Conservation (phyloP, 1,140 invertebrate species). For the Leptonema lineaticorne region DNA sequence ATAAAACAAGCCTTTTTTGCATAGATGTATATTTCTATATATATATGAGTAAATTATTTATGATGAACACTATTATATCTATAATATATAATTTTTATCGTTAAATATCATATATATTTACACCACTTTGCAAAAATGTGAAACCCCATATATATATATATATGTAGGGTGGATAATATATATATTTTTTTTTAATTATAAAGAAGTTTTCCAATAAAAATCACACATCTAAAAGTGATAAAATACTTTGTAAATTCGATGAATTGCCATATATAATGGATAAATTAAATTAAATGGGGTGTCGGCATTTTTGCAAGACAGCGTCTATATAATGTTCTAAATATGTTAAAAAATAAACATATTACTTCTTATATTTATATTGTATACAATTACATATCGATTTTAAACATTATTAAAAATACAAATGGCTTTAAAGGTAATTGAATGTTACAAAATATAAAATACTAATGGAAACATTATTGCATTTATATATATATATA, state of each 20-base stretch:
- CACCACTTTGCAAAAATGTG: too few species aligned
- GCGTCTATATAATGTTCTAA: conserved; percentile 40
- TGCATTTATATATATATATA: too few species aligned
- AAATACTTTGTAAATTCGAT: too few species aligned
- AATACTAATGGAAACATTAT: too few species aligned
- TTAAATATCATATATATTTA: conserved; percentile 21
- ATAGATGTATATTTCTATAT: conserved; percentile 34
- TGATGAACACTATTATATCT: conserved; percentile 42
- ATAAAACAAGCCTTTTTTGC: background rate
- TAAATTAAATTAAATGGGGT: too few species aligned
- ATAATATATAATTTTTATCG: conserved; percentile 38
- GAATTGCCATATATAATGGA: too few species aligned
- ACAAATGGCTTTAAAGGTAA: conserved; percentile 24
- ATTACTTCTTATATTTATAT: conserved; percentile 37
- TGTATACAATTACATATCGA: conserved; percentile 38
- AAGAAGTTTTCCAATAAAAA: too few species aligned
- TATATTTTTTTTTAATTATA: too few species aligned
- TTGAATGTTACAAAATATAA: conserved; percentile 15
- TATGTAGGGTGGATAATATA: too few species aligned
- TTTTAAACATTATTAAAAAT: conserved; percentile 21
- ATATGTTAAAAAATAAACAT: conserved; percentile 41
- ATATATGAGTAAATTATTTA: conserved; percentile 41
- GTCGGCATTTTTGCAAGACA: too few species aligned
- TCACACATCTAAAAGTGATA: too few species aligned
- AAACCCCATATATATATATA: conserved; percentile 8